Evolutionary conservation across 2,797 vertebrate species (phyloP).

Genomic region (Momotus momota): DNA sequence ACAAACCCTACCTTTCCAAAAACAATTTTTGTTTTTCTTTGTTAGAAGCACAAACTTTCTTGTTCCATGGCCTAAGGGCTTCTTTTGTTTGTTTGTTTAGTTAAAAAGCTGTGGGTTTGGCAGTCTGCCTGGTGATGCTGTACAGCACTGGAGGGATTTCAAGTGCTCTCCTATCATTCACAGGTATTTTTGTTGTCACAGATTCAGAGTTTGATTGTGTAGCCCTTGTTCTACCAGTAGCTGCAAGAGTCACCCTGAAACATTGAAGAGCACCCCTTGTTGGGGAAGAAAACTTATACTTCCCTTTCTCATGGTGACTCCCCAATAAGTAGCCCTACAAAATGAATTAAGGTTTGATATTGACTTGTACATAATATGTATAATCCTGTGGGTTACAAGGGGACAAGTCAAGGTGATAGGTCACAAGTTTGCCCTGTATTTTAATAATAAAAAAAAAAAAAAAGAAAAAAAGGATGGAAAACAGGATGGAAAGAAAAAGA

Average conservation of each 20-base stretch:
- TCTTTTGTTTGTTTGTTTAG: slow-evolving; percentile 57
- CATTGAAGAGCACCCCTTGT: accelerated
- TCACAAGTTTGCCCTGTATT: neutral
- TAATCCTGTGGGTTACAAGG: neutral
- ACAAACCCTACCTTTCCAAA: slow-evolving; percentile 49
- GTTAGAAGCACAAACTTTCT: slow-evolving; percentile 50
- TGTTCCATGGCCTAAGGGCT: slow-evolving; percentile 49
- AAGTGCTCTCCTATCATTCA: neutral
- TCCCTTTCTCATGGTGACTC: neutral
- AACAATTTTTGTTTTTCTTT: slow-evolving; percentile 7
- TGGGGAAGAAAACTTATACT: neutral
- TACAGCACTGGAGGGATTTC: neutral
- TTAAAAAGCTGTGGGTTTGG: slow-evolving; percentile 57
- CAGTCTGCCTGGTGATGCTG: slow-evolving; percentile 33
- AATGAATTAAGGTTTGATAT: neutral
- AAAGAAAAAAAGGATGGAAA: accelerated
- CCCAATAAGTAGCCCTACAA: neutral
- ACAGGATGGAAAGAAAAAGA: neutral
- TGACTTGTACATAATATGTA: accelerated
- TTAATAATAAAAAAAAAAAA: neutral
- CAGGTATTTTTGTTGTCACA: neutral
- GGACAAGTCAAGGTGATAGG: neutral
- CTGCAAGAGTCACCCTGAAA: neutral
- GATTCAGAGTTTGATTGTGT: neutral
- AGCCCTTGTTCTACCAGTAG: neutral